Base-by-base conservation (phyloP, 1,140 invertebrate genomes). In the Conus ventricosus region DNA sequence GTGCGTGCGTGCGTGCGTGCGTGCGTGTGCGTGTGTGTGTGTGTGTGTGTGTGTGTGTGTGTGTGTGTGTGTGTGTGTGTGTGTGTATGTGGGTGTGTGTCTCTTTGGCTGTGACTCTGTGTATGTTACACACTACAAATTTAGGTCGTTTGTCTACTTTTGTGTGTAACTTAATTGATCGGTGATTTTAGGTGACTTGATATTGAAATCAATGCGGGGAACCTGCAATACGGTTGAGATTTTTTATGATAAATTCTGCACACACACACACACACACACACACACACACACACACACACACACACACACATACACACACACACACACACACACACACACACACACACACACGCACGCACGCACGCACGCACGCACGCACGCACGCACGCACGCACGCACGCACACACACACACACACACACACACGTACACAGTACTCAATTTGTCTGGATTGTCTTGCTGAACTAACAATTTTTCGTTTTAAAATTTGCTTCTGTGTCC, bases 1-100 rank as follows among this genome's bases (percentile, higher is more conserved):
- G 76, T 39, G 3, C 39, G 76, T 78, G 76, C 51, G 76, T 78
- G 76, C 39, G 76, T 78, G 76, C 39, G 76, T 78, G 76, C 8
- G 76, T 78, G 76, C 8, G 76, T 78, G 76, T 78, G 76, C 39
- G 76, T 78, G 76, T 78, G 76, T 78, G 76, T 78, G 76, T 39
- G 76, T 78, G 76, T 78, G 76, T 27, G 25, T 27, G 6, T 39
- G 25, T 25, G 20, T 78, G 76, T 78, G 76, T 25, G 76, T 78
- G 20, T 78, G n/a, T 78, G 20, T 39, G 20, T 78, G 20, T 78
- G 20, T 78, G 20, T 78, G 5, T 39, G n/a, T 78, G 1, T 78
- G 7, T 8, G n/a, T 78, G 25, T 78, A 11, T 78, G n/a, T 78
- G 25, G 3, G 1, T 78, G n/a, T 78, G 25, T 78, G 7, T 39